phyloP scores from a whole-genome alignment of 2,888 invertebrate species.

The Hypomecis atomaria region DNA sequence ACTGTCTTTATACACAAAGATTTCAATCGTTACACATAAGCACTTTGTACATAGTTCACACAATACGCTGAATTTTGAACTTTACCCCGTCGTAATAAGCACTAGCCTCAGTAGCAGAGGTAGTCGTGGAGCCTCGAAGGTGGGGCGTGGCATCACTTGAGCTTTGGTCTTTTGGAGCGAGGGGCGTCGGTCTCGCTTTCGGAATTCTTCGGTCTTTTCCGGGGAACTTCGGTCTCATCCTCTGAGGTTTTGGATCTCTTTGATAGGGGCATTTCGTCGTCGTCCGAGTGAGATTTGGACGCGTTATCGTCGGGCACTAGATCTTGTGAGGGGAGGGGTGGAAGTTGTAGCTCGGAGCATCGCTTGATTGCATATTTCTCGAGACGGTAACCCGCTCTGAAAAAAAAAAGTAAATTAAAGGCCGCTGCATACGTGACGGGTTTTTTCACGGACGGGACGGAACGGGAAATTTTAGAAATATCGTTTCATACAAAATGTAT shows the following conservation, averaged over 20 bases:
- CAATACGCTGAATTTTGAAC: constrained; percentile 1
- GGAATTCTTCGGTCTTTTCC: neutral
- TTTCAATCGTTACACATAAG: constrained; percentile 2
- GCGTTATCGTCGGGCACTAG: constrained; percentile 30
- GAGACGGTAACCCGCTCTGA: constrained; percentile 90
- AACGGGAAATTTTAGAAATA: too few species aligned
- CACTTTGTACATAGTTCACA: neutral
- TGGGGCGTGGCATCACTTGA: constrained; percentile 60
- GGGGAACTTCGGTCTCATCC: too few species aligned
- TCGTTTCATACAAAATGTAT: too few species aligned
- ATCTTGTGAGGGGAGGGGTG: constrained; percentile 67
- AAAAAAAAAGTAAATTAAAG: neutral
- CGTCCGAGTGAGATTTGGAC: constrained; percentile 5
- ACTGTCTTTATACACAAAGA: neutral
- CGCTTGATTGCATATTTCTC: constrained; percentile 89
- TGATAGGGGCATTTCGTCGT: too few species aligned
- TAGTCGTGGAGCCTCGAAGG: constrained; percentile 57
- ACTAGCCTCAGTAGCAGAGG: constrained; percentile 56
- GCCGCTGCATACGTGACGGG: too few species aligned
- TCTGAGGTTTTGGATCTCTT: constrained; percentile 5
- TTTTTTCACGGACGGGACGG: too few species aligned
- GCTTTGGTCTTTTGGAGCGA: constrained; percentile 51
- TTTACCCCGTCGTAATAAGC: constrained; percentile 13
- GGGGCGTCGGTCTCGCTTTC: constrained; percentile 9
- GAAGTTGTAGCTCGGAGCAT: constrained; percentile 87